Percentiles rank a stretch among this genome's conserved stretches.
Conservation (phyloP, 2,113 vertebrate species). For the Sula dactylatra region DNA sequence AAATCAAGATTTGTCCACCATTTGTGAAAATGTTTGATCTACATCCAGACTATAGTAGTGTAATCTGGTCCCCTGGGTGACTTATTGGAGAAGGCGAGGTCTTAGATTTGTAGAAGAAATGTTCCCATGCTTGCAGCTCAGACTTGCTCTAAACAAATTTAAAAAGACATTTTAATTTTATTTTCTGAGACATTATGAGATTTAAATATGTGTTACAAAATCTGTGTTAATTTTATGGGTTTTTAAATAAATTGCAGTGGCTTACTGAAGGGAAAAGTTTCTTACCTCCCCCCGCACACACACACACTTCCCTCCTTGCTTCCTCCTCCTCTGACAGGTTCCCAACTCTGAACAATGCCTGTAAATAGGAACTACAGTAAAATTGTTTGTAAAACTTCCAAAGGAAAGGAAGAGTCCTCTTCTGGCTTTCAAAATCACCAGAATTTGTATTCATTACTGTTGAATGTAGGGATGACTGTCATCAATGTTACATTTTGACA, state of each 20-base stretch:
- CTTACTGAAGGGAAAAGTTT: background rate
- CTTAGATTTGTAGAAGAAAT: background rate
- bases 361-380: background rate
- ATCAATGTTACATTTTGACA: background rate
- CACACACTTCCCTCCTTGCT: fast-evolving
- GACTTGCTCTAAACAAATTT: background rate
- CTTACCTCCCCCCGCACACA: background rate
- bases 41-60: background rate
- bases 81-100: background rate
- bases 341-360: background rate
- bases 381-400: background rate
- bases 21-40: background rate
- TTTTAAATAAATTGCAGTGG: background rate
- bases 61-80: background rate
- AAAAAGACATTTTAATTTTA: background rate
- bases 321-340: background rate
- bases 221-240: background rate
- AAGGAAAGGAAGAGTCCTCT: background rate
- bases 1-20: background rate
- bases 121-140: background rate
- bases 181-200: background rate
- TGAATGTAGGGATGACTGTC: background rate
- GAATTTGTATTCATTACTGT: background rate
- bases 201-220: background rate
- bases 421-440: background rate